Evolutionary conservation across 2,113 vertebrate species (phyloP), one percentile per base, ranked within the genome.

Genomic region (Odocoileus hemionus): DNA sequence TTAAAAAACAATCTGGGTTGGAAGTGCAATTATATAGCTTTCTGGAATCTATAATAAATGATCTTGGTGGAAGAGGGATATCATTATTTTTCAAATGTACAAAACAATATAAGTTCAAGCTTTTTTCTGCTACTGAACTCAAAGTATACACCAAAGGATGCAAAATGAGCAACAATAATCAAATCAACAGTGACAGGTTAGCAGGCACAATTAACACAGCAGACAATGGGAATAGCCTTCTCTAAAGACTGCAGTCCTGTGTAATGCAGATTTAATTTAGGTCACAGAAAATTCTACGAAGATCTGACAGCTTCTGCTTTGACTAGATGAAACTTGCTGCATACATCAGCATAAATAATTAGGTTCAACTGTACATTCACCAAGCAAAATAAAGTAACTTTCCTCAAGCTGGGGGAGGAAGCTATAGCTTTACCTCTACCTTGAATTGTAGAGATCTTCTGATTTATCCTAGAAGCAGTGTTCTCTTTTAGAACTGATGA

Each of bases 31-130:
- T 74, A 95, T 45, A 86, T 17, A 91, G 39, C 47, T 76, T 94
- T 96, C 87, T 94, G 58, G 45, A 92, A 93, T n/a, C 67, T 86
- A 39, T 82, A 95, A 89, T 94, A 96, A 96, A 93, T 85, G 21
- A 97, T 88, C 17, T 47, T 89, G 54, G 45, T 33, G 85, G 5
- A 79, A 86, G 16, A 58, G 12, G 12, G 14, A 89, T 36, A 28
- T 82, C 52, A 95, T 89, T 76, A 82, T 60, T 95, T 94, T 96
- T 95, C 52, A 93, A 95, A 91, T 91, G 78, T 54, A 12, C 60
- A 57, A 70, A 85, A 80, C 19, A 88, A 36, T 33, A 86, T 19
- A 93, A 86, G 92, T 64, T 17, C n/a, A 57, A 85, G 57, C 3
- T 10, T 26, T 64, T 36, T 78, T 93, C 89, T 57, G 52, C 13